Base-by-base conservation (phyloP, 2,113 vertebrate species). In the Coregonus clupeaformis region DNA sequence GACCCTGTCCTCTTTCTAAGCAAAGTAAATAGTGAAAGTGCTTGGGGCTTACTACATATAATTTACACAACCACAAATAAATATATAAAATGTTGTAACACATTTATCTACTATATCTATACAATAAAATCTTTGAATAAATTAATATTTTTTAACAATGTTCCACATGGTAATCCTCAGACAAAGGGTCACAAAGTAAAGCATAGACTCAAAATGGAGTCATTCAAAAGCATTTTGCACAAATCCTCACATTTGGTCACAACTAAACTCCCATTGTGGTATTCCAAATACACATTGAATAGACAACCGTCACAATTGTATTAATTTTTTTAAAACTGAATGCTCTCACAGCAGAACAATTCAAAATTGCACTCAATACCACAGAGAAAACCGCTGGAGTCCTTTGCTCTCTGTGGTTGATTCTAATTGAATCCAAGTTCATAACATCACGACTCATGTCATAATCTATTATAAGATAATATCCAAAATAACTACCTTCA, bases 71-170 rank as follows among this genome's bases (percentile, higher is more conserved):
- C 36, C 20, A 80, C n/a, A 4, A 71, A 60, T 66, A 27, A 60
- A 71, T 73, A n/a, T n/a, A n/a, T n/a, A n/a, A n/a, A n/a, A n/a
- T n/a, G n/a, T n/a, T n/a, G n/a, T n/a, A n/a, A 74, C 5, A 81
- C 69, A 73, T 20, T 86, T 68, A 77, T 79, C 55, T 57, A 82
- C 75, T 22, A 7, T 24, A 47, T 30, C n/a, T 68, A 24, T 45
- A 47, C n/a, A 68, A 52, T 45, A 12, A 42, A 47, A 13, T 47
- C 22, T 68, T 42, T 68, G 1, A 49, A 68, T 47, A 47, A 68
- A 68, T 24, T 22, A 13, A n/a, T 47, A 3, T 68, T 22, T 22
- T 49, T 7, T 16, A 70, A 74, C 29, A 22, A 12, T 45, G 36
- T 57, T 69, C 24, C 77, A 71, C 32, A 68, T 12, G 69, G 18